Evolutionary conservation across 2,113 vertebrate genomes (phyloP), one percentile per base, ranked within the genome.

Genomic region (Rattus rattus): DNA sequence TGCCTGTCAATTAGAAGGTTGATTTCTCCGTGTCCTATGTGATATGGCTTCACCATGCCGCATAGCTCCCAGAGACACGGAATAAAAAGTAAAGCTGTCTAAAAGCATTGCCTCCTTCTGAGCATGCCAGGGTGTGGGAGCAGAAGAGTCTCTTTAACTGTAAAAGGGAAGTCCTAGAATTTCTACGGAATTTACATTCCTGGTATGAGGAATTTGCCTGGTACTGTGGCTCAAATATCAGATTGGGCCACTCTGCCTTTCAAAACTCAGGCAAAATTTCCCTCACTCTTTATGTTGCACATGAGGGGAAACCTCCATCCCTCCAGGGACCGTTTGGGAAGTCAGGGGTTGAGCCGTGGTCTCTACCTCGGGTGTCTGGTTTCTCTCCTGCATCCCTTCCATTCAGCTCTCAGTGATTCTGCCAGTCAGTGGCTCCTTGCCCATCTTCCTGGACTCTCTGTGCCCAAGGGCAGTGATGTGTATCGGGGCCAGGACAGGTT

Each of bases 81-180:
- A 63, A 83, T 54, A 4, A 81, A 94, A 89, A 81, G 24, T 47
- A 54, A 92, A 83, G 7, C 30, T 49, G 24, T 49, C 77, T 83
- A 72, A 30, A 59, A 67, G 14, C 49, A 49, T 65, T 43, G 19
- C 43, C 49, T 96, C n/a, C 13, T 63, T 7, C 11, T n/a, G 43
- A 88, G 86, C n/a, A 79, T 87, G 33, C 89, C 63, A 92, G 87
- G 49, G 56, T 79, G 54, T 56, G 24, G 63, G 43, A 87, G 26
- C 77, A 94, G 49, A 91, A 26, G 14, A 89, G 76, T 67, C 54
- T 12, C 43, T 91, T 97, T 88, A 85, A 75, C 61, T 52, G 5
- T 91, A 91, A 94, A 93, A 96, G 67, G n/a, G 81, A 96, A 94
- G 86, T 95, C 80, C 59, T 47, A 89, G 52, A 91, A 91, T 89